These are phyloP conservation scores for Calidris pygmaea DNA, from an alignment of 2,113 vertebrate genomes.

Conservation along the genomic window DNA sequence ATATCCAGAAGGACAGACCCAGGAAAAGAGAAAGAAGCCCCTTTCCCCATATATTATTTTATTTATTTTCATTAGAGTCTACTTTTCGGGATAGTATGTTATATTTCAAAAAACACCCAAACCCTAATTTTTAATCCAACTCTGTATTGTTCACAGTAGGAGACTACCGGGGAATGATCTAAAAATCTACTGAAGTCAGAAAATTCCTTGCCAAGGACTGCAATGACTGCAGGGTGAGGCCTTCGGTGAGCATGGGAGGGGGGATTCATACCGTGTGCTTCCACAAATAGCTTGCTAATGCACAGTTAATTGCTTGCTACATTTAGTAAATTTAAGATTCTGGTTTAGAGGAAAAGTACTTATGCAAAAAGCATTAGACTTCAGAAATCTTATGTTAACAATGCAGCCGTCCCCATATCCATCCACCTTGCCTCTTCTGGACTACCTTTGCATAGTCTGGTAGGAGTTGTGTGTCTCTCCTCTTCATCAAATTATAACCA, in stretches of 20 bases:
- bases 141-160: not conserved
- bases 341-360: not conserved
- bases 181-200: not conserved
- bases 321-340: not conserved
- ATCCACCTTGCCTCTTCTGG: not conserved
- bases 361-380: not conserved
- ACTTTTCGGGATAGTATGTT: not conserved
- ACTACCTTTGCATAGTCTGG: not conserved
- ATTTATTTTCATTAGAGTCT: not conserved
- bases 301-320: not conserved
- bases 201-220: not conserved
- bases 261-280: fast-evolving
- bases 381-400: not conserved
- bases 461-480: not conserved
- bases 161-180: not conserved
- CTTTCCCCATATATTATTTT: not conserved
- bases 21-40: not conserved
- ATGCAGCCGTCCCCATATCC: not conserved
- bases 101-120: not conserved
- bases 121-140: not conserved
- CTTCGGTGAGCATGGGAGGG: not conserved
- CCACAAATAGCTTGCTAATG: not conserved
- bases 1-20: not conserved
- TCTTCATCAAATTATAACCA: not conserved
- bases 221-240: not conserved